A percentile compares a stretch with the other conserved stretches of the same genome.
Evolutionary conservation across 1,140 invertebrate genomes (phyloP).

Genomic region (Solenopsis fugax): DNA sequence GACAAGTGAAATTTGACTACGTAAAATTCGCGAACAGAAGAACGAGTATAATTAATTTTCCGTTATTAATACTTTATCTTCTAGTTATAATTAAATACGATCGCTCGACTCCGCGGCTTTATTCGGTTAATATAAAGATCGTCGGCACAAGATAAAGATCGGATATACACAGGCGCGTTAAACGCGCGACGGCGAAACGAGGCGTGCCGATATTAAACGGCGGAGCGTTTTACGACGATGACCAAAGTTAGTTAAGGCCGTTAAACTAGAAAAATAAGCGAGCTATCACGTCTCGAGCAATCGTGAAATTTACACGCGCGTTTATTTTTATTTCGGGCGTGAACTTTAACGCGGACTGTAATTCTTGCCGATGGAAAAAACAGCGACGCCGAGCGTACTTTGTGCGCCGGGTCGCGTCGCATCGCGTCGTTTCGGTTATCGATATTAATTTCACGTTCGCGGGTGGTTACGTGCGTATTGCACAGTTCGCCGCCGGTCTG

Average conservation of each 20-base stretch:
- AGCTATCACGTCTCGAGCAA: slow-evolving; percentile 4
- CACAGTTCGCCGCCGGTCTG: background rate
- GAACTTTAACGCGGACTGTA: background rate
- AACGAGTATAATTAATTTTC: background rate
- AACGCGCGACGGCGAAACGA: background rate
- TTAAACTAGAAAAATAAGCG: slow-evolving; percentile 2
- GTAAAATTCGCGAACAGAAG: background rate
- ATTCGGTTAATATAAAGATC: slow-evolving; percentile 36
- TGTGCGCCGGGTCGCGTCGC: background rate
- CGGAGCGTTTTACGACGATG: background rate
- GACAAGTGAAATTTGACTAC: background rate
- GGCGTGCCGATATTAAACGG: background rate
- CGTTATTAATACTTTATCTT: background rate
- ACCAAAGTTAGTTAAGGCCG: slow-evolving; percentile 22
- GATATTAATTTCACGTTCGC: slow-evolving; percentile 56
- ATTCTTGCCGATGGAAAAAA: background rate
- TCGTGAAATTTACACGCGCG: slow-evolving; percentile 25
- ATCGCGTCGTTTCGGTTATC: slow-evolving; percentile 30
- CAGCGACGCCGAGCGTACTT: background rate
- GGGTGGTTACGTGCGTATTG: slow-evolving; percentile 27
- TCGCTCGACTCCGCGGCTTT: background rate
- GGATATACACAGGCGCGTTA: background rate
- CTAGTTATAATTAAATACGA: background rate
- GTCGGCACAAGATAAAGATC: slow-evolving; percentile 11
- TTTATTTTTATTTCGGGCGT: slow-evolving; percentile 1